Evolutionary conservation across 2,888 invertebrate genomes (phyloP), one percentile per base, ranked within the genome.

Genomic region (Drosophila maculinotata): DNA sequence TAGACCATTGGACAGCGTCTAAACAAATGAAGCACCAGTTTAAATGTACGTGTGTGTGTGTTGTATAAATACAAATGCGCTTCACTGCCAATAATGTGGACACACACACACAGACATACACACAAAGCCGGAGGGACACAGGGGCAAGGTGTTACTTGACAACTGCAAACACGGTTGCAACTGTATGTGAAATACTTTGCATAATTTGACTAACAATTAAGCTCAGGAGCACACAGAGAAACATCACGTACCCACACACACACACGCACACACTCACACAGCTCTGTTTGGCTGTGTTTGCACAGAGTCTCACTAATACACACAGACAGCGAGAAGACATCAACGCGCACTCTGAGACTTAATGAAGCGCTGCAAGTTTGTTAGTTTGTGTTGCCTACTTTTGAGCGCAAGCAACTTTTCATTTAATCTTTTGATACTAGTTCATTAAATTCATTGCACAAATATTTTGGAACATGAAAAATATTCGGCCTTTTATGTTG

Each of bases 1-100:
- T 85, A 66, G 82, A 82, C 85, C 79, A 81, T 77, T 82, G 82
- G 82, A 82, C 77, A 77, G 72, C 77, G 79, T 82, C 85, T 81
- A 81, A 81, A 82, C 82, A 82, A 85, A 79, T 77, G 81, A 63
- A 69, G 52, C 57, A 53, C 20, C 38, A 56, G 38, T 56, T 36
- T 15, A 33, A 44, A 51, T 28, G 35, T 60, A 48, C 23, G 39
- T 23, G 3, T 33, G 38, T 60, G 47, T 65, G 36, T 45, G 28
- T 58, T 76, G 45, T 42, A 52, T 44, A 83, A 77, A 80, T 69
- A 76, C 65, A 52, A 67, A 57, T 57, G 65, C 52, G 56, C 59
- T 56, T 47, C 47, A 39, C 26, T 71, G 51, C 60, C 48, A 65
- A 59, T 60, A 73, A 67, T 60, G 44, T 69, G 49, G 36, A 51